phyloP scores from a whole-genome alignment of 2,888 invertebrate genomes.

The Nomada ferruginata region DNA sequence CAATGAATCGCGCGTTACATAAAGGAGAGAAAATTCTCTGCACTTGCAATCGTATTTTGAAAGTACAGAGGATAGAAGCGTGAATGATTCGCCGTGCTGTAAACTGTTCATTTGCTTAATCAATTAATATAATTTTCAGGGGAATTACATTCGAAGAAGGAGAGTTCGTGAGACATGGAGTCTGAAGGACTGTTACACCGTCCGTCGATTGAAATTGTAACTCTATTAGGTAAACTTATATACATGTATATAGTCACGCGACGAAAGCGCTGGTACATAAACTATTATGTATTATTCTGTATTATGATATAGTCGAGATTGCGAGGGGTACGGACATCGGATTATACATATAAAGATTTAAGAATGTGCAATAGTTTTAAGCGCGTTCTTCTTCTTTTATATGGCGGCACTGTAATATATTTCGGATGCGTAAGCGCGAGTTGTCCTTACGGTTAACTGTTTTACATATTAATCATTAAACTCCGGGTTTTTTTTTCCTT shows the following conservation, averaged over 20 bases:
- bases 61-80: too few relatives aligned
- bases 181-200: constrained; percentile 66
- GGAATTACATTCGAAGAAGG: constrained; percentile 69
- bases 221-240: constrained; percentile 65
- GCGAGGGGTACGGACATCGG: constrained; percentile 54
- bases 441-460: constrained; percentile 49
- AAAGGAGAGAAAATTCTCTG: too few relatives aligned
- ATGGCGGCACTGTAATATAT: constrained; percentile 63
- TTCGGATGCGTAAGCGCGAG: constrained; percentile 45
- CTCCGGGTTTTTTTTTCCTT: constrained; percentile 34
- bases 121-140: constrained; percentile 56
- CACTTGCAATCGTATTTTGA: too few relatives aligned
- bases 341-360: constrained; percentile 51
- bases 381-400: constrained; percentile 58
- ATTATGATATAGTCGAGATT: constrained; percentile 71
- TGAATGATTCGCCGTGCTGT: not conserved
- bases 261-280: constrained; percentile 76
- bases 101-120: not conserved
- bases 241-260: constrained; percentile 74
- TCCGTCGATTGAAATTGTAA: constrained; percentile 75
- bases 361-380: constrained; percentile 74
- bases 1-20: too few relatives aligned
- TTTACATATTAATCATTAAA: constrained; percentile 51
- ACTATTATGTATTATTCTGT: constrained; percentile 75
- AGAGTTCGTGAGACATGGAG: constrained; percentile 73